phyloP scores from a whole-genome alignment of 1,140 invertebrate species.

The Drosophila carrolli region DNA sequence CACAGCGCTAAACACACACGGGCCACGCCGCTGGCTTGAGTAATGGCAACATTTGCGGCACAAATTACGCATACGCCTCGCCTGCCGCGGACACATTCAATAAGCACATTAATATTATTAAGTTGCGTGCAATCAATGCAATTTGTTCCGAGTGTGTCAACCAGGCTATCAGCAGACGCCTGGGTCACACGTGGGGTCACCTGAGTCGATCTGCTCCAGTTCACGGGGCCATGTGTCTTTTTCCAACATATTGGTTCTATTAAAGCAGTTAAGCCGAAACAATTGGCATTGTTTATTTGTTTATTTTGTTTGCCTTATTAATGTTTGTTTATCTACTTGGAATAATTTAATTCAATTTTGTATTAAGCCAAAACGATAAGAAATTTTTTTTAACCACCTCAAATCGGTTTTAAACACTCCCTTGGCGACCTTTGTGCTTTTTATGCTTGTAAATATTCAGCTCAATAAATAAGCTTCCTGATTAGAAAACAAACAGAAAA shows the following conservation, averaged over 20 bases:
- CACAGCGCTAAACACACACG: conserved; percentile 30
- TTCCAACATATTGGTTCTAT: too few species aligned
- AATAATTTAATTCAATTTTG: neutral
- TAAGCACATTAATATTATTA: conserved; percentile 70
- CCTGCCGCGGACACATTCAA: conserved; percentile 43
- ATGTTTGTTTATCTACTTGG: neutral
- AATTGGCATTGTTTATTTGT: too few species aligned
- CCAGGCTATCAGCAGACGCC: conserved; percentile 27
- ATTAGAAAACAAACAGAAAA: too few species aligned
- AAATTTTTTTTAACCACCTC: too few species aligned
- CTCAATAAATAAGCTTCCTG: too few species aligned
- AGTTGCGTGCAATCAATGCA: conserved; percentile 75
- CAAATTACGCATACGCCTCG: conserved; percentile 67
- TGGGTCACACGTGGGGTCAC: conserved; percentile 12
- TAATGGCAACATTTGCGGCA: conserved; percentile 61
- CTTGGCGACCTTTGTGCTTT: too few species aligned
- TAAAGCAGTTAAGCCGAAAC: too few species aligned
- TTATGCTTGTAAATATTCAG: too few species aligned
- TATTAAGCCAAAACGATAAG: too few species aligned
- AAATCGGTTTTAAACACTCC: too few species aligned
- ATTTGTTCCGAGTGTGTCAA: conserved; percentile 55
- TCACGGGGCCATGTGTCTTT: too few species aligned
- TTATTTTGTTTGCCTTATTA: too few species aligned
- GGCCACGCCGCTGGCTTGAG: conserved; percentile 24
- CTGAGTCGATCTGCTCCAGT: neutral